Conservation (phyloP, 2,113 vertebrate species). For the Ceyx cyanopectus region DNA sequence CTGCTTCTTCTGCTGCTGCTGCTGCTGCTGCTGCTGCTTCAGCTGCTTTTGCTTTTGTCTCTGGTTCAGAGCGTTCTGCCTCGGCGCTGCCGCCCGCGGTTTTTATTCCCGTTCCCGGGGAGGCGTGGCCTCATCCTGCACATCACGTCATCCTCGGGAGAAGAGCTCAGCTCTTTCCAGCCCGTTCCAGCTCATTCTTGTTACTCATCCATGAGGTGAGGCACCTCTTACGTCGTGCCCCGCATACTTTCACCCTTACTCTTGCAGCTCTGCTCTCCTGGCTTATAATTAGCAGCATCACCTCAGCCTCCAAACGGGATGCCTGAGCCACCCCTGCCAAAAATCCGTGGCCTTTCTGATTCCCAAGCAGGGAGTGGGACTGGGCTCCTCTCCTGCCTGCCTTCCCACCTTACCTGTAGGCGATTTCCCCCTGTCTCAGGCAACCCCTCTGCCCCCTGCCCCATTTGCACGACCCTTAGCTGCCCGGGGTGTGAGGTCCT, state of each 20-base stretch:
- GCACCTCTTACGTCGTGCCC: not conserved
- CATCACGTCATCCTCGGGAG: not conserved
- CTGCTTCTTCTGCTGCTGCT: not conserved
- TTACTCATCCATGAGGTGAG: conserved; percentile 49
- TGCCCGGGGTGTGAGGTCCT: not conserved
- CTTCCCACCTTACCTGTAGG: not conserved
- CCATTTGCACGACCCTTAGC: not conserved
- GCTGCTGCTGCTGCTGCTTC: not conserved
- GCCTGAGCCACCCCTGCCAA: conserved; percentile 29
- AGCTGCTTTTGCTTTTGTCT: not conserved
- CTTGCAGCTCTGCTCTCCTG: conserved; percentile 12
- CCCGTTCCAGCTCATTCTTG: conserved; percentile 58
- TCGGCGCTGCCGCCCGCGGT: not conserved
- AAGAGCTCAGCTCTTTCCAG: conserved; percentile 50
- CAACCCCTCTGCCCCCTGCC: not conserved
- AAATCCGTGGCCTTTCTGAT: not conserved
- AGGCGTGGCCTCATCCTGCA: not conserved
- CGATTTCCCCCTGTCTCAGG: fast-evolving
- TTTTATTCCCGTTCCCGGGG: conserved; percentile 28
- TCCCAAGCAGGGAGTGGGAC: not conserved
- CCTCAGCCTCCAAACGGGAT: not conserved
- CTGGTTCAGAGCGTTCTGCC: not conserved
- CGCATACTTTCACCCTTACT: conserved; percentile 35
- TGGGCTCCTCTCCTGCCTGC: not conserved
- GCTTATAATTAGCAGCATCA: conserved; percentile 69